Base-by-base conservation (phyloP, 2,888 invertebrate species). In the Netelia fuscicornis region DNA sequence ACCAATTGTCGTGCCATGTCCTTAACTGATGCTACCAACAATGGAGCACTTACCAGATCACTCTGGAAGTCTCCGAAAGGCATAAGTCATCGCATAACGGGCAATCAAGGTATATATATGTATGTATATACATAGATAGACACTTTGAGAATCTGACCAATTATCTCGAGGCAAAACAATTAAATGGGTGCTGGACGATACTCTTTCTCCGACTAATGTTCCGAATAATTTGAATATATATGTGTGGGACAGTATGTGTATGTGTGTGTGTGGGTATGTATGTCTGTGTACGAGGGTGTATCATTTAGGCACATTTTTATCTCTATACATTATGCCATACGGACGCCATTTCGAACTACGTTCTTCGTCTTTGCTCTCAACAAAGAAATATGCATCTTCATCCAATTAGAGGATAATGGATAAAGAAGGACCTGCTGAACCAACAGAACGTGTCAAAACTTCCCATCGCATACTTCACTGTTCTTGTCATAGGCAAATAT, bases 331-430 rank as follows among this genome's bases (percentile, higher is more conserved):
- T 30, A 42, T 52, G 25, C 17, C 42, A 44, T 23, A 70, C 20
- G 67, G 37, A 52, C 64, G 52, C 20, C 20, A 56, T 56, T 65
- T 2, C 37, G n/a, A 67, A 56, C 48, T 42, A 58, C 42, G 48
- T 70, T 8, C 20, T 20, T 23, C 37, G 37, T 37, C 70, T 48
- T 64, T 11, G 8, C 52, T 44, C 13, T 52, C 37, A 65, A 90
- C 90, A 91, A 90, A 90, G 86, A 85, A 89, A 91, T 91, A 86
- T 91, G 91, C 91, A 89, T 89, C 90, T 91, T 91, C 91, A 92
- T 91, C 90, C 90, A 90, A 91, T 91, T 91, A 87, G 83, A 83
- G 84, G 83, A 84, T 85, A 88, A 89, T 87, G 86, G 79, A 76
- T 62, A 42, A 20, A 42, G n/a, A 17, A 5, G 58, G 58, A 58